Conservation (phyloP, 2,888 invertebrate genomes). For the Ecliptopera silaceata region DNA sequence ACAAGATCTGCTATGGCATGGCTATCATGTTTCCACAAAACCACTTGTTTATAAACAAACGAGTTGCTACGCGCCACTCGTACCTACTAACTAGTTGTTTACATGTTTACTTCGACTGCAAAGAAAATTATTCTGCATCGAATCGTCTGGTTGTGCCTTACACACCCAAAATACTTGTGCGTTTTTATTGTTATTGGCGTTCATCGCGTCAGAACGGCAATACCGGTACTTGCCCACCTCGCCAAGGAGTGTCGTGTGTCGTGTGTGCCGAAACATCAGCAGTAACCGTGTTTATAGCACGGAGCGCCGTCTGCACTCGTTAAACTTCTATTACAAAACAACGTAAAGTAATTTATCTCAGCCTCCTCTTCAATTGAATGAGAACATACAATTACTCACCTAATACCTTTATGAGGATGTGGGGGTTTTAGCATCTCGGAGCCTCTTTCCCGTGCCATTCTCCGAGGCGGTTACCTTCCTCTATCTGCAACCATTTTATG, state of each 20-base stretch:
- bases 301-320: conserved; percentile 16
- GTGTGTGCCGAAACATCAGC: conserved; percentile 8
- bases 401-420: background rate
- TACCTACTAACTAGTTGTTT: too few relatives aligned
- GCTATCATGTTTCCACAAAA: too few relatives aligned
- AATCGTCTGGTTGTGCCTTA: too few relatives aligned
- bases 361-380: background rate
- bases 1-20: too few relatives aligned
- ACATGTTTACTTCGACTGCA: too few relatives aligned
- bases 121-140: too few relatives aligned
- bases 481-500: background rate
- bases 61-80: too few relatives aligned
- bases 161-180: too few relatives aligned
- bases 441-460: background rate
- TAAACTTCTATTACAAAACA: conserved; percentile 14
- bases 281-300: conserved; percentile 10
- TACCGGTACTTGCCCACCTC: too few relatives aligned
- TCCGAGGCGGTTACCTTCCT: background rate
- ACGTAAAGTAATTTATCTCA: conserved; percentile 14
- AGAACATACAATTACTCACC: background rate
- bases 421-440: background rate
- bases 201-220: too few relatives aligned
- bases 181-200: too few relatives aligned
- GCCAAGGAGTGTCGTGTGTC: background rate
- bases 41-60: too few relatives aligned